Base-by-base conservation (phyloP, 2,113 vertebrate species). In the Phylloscopus trochiloides region DNA sequence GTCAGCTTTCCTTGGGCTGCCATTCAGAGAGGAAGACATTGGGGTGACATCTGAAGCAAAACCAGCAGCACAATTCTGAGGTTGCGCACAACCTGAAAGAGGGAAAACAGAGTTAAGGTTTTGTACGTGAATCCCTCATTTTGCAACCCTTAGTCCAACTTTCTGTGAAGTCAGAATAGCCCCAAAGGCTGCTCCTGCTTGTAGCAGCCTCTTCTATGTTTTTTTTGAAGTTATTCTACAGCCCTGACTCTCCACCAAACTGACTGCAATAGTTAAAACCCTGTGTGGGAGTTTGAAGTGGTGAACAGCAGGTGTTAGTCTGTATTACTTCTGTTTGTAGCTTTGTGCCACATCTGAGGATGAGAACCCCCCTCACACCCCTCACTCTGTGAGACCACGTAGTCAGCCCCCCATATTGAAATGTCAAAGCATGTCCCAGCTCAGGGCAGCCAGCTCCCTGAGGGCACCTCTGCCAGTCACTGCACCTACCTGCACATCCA, bases 371-470 rank as follows among this genome's bases (percentile, higher is more conserved):
- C 48, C 62, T 90, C 81, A 32, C 36, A 18, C 32, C 22, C 19
- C 10, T 50, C 57, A 7, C 18, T 12, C n/a, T 2, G 0, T 4
- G 6, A 3, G 26, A 28, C 34, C 58, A 6, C 26, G 3, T 6
- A 21, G 21, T 5, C 67, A 73, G 22, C 2, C 0, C 19, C 26
- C 38, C 36, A 36, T 12, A 5, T 1, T 40, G 50, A n/a, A 79
- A 65, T 8, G 3, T 26, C 70, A 32, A 38, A 42, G 26, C 57
- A 28, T 17, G 20, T 79, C 62, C 38, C 8, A 7, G 45, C 58
- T 21, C 71, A 63, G 18, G 25, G 7, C 42, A 47, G 19, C 3
- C 3, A 0, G 19, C 14, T 28, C 47, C 34, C 22, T 45, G 55
- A 78, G 15, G 36, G 9, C 43, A 25, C 14, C 50, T 65, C 58